A percentile compares a stretch with the other conserved stretches of the same genome.
Evolutionary conservation across 2,113 vertebrate species (phyloP).

Genomic region (Platichthys stellatus): DNA sequence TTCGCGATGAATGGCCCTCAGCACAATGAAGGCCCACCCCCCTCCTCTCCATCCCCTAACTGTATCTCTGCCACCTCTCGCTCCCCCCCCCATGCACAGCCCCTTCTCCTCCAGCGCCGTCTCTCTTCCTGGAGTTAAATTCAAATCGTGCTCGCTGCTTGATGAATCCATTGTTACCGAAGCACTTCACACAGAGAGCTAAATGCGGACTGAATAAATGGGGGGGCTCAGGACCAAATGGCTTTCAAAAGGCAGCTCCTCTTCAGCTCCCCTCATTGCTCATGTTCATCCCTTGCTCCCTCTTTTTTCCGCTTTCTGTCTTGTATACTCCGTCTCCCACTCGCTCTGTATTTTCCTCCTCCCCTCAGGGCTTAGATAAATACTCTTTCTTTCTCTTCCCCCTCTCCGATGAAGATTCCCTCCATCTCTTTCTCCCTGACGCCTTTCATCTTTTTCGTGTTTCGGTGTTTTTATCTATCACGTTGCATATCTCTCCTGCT

Average conservation of each 20-base stretch:
- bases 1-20: slow-evolving; percentile 56
- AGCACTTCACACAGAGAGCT: slow-evolving; percentile 65
- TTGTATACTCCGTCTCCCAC: slow-evolving; percentile 31
- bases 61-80: slow-evolving; percentile 21
- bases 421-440: slow-evolving; percentile 40
- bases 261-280: slow-evolving; percentile 48
- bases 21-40: slow-evolving; percentile 36
- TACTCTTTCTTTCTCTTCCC: slow-evolving; percentile 48
- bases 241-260: slow-evolving; percentile 64
- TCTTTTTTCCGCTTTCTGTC: slow-evolving; percentile 28
- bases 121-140: slow-evolving; percentile 47
- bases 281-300: slow-evolving; percentile 44
- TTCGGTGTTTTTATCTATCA: slow-evolving; percentile 57
- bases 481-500: slow-evolving; percentile 32
- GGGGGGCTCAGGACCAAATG: slow-evolving; percentile 54
- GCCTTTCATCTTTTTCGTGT: slow-evolving; percentile 61
- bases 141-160: slow-evolving; percentile 54
- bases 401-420: slow-evolving; percentile 39
- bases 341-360: slow-evolving; percentile 4
- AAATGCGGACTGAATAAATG: slow-evolving; percentile 65
- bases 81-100: not conserved
- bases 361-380: slow-evolving; percentile 43
- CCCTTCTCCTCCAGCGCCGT: not conserved
- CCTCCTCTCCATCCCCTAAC: slow-evolving; percentile 28
- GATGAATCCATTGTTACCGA: slow-evolving; percentile 69